Evolutionary conservation across 2,888 invertebrate species (phyloP).

Genomic region (Epinotia nisella): DNA sequence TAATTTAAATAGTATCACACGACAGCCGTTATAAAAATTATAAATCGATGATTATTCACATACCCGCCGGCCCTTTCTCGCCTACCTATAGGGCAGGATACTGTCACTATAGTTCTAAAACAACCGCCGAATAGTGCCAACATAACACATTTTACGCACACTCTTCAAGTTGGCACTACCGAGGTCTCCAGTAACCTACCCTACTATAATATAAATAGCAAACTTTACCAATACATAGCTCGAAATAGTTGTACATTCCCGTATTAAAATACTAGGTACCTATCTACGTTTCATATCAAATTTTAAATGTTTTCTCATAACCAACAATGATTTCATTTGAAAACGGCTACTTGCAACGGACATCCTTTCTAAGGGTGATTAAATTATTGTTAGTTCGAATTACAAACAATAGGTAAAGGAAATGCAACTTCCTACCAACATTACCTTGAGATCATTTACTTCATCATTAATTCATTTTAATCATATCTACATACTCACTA

Average conservation of each 20-base stretch:
- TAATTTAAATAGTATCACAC: slow-evolving; percentile 62
- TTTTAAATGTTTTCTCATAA: slow-evolving; percentile 67
- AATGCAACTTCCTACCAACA: slow-evolving; percentile 22
- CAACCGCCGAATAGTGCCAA: slow-evolving; percentile 19
- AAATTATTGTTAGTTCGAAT: slow-evolving; percentile 31
- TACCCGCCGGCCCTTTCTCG: slow-evolving; percentile 30
- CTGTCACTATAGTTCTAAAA: slow-evolving; percentile 39
- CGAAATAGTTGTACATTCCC: slow-evolving; percentile 74
- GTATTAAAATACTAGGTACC: slow-evolving; percentile 81
- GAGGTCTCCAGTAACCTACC: slow-evolving; percentile 44
- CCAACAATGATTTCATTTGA: slow-evolving; percentile 61
- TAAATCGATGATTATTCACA: slow-evolving; percentile 44
- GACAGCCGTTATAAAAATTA: slow-evolving; percentile 47
- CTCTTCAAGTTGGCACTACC: slow-evolving; percentile 25
- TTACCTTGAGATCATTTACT: slow-evolving; percentile 34
- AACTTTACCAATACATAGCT: slow-evolving; percentile 61
- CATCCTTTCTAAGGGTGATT: slow-evolving; percentile 34
- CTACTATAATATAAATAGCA: slow-evolving; percentile 61
- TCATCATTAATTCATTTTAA: slow-evolving; percentile 33
- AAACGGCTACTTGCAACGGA: slow-evolving; percentile 61
- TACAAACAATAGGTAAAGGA: slow-evolving; percentile 25
- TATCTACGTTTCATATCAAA: slow-evolving; percentile 83
- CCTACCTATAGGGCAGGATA: slow-evolving; percentile 38
- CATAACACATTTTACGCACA: background rate
- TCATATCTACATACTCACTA: slow-evolving; percentile 40